Base-by-base conservation (phyloP, 1,140 invertebrate species). In the Drosophila serrata region DNA sequence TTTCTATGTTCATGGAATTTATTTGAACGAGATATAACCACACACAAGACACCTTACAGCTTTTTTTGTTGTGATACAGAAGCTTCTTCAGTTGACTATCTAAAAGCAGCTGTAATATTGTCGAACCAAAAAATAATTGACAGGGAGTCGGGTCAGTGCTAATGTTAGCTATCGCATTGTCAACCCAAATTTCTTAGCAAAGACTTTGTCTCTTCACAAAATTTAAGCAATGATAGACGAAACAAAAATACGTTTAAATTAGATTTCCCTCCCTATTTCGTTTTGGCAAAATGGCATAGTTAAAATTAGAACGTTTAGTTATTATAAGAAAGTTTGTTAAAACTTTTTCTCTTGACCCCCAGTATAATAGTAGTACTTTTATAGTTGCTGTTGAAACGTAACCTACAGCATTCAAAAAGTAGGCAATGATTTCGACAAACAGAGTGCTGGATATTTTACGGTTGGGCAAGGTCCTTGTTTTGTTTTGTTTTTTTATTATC, bases 401-500 rank as follows among this genome's bases (percentile, higher is more conserved):
- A 49, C 6, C 9, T 12, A 3, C 0, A 22, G 1, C 27, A 53
- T n/a, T 7, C 17, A 15, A 53, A 53, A 53, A 15, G 4, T 35
- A 11, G 31, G 13, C 13, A 53, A 35, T 24, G 33, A 22, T 24
- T 53, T 53, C 4, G 1, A 15, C 31, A 53, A 22, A 53, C 13
- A 3, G 31, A 37, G 15, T 55, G 19, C 31, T 24, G 13, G 19
- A 55, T 22, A 55, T 55, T 55, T n/a, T 24, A 37, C 13, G 19
- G 51, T 55, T 55, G 51, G 33, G 33, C 19, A 24, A 37, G 35
- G 13, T 24, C 15, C 8, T 22, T 53, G 35, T 72, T 49, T 58
- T 29, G 15, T 19, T 58, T 56, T 33, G 42, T 37, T 56, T 33
- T 49, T 37, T 6, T 13, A 22, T 27, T 27, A 45, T n/a, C 39